A percentile compares a stretch with the other conserved stretches of the same genome.
Conservation (phyloP, 2,113 vertebrate species). For the Pimephales promelas region DNA sequence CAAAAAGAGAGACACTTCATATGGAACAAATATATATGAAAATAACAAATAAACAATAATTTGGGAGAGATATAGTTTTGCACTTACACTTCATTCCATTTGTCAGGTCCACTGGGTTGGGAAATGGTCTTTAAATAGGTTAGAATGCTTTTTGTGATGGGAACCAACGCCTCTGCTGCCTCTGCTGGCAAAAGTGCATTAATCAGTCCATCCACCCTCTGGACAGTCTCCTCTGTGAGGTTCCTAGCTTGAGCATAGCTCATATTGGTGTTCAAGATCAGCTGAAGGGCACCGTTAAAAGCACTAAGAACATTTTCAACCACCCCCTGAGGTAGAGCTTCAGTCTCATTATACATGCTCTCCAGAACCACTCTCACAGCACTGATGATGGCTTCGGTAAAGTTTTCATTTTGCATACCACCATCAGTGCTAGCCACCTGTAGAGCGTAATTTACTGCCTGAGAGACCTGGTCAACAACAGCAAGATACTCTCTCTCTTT, state of each 20-base stretch:
- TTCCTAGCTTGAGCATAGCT: constrained; percentile 59
- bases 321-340: constrained; percentile 25
- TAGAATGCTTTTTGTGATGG: constrained; percentile 49
- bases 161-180: constrained; percentile 55
- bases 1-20: too few relatives aligned
- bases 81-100: constrained; percentile 74
- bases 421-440: constrained; percentile 57
- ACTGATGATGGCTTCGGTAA: constrained; percentile 59
- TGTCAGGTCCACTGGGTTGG: constrained; percentile 52
- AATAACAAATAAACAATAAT: too few relatives aligned
- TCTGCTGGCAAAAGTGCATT: constrained; percentile 49
- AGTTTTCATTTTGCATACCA: constrained; percentile 64
- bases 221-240: constrained; percentile 58
- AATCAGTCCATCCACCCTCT: constrained; percentile 56
- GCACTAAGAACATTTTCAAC: constrained; percentile 59
- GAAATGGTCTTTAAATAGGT: constrained; percentile 66
- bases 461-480: constrained; percentile 57
- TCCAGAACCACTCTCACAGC: constrained; percentile 54
- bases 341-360: constrained; percentile 2
- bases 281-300: constrained; percentile 58
- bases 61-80: background rate
- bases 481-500: constrained; percentile 61
- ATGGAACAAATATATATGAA: background rate
- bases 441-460: constrained; percentile 65
- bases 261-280: constrained; percentile 61